Percentiles rank a stretch among this genome's conserved stretches.
Conservation (phyloP, 2,797 vertebrate species). For the Cygnus olor region DNA sequence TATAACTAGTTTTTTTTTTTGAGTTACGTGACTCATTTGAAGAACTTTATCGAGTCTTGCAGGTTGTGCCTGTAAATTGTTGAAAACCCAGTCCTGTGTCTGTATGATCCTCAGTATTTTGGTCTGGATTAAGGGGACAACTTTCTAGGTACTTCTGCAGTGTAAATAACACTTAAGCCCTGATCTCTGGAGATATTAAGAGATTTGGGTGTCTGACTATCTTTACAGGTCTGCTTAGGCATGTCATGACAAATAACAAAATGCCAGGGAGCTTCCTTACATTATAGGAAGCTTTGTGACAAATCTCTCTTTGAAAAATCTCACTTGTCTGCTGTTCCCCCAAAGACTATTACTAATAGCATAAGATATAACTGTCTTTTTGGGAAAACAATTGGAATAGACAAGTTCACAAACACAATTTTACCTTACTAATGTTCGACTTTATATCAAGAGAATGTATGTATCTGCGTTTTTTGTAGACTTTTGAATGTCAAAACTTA, state of each 20-base stretch:
- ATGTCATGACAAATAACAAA: constrained; percentile 41
- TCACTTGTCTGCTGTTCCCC: neutral
- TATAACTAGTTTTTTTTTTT: neutral
- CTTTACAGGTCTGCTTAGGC: constrained; percentile 32
- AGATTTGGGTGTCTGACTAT: constrained; percentile 16
- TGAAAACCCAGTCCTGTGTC: neutral
- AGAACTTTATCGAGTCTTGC: neutral
- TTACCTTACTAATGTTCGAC: neutral
- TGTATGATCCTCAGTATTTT: neutral
- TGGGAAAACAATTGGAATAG: neutral
- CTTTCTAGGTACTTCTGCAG: constrained; percentile 51
- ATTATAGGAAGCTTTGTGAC: neutral
- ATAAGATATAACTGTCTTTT: neutral
- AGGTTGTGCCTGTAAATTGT: neutral
- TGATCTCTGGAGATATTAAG: constrained; percentile 33
- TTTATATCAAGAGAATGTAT: neutral
- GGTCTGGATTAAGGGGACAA: constrained; percentile 45
- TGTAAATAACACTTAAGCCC: constrained; percentile 46
- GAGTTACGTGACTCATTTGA: neutral
- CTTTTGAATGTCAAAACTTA: neutral
- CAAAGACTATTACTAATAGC: neutral
- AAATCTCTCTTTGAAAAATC: neutral
- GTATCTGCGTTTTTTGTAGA: neutral
- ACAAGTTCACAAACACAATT: neutral
- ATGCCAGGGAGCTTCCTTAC: constrained; percentile 31